Evolutionary conservation across 2,797 vertebrate genomes (phyloP), one percentile per base, ranked within the genome.

Genomic region (Arnoldichthys spilopterus): DNA sequence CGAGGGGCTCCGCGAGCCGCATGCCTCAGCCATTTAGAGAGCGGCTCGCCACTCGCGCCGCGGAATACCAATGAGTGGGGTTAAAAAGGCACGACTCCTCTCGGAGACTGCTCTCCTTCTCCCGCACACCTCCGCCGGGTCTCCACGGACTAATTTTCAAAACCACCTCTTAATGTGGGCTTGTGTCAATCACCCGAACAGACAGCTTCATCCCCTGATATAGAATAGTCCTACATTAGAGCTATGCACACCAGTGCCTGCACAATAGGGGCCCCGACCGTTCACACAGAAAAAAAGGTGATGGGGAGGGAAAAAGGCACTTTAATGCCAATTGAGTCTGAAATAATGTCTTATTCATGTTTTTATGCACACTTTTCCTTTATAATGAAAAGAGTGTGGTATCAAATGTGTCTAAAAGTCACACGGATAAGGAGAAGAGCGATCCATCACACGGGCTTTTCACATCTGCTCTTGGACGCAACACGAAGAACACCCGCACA

Each of bases 1-100:
- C 96, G 95, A 94, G 96, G 96, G 95, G 95, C 94, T 83, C 95
- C 93, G 87, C 86, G 95, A 95, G 93, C 95, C 94, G 95, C 95
- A 95, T 96, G 95, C 95, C 94, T 96, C 94, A 96, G 96, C 97
- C 97, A 97, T 96, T 98, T 97, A 98, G 96, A 97, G 96, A 96
- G 97, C 96, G 94, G 95, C 96, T 95, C 94, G 95, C 94, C 93
- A 92, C 91, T 95, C 93, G 89, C 95, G 90, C 94, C 94, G 95
- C 95, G 94, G 98, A 98, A 99, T 99, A 98, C 97, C 96, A 99
- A 99, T 99, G 98, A 99, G 96, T 93, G 96, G 93, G 97, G 98
- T 98, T 98, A 98, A 98, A 97, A 98, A 99, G 97, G 95, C 96
- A 96, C 92, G 91, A 94, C 96, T 96, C 94, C 96, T 96, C 96